Evolutionary conservation across 2,113 vertebrate species (phyloP), one percentile per base, ranked within the genome.

Genomic region (Ageneiosus marmoratus): DNA sequence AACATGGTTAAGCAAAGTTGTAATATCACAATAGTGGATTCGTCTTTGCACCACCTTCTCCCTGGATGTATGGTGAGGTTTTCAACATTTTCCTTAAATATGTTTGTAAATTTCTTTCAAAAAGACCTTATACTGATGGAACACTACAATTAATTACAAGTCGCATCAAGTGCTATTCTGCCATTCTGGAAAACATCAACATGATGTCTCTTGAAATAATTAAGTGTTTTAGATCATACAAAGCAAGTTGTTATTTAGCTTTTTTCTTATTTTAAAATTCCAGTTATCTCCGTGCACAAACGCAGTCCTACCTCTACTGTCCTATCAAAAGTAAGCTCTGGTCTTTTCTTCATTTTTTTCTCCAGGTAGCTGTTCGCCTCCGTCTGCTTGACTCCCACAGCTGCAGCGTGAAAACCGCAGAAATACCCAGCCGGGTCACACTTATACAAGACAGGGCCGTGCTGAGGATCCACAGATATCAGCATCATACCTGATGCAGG

Each of bases 381-480:
- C 0, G 86, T 90, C 65, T 95, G 94, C 58, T 95, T 95, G 83
- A 89, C 88, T 4, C 94, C 94, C 0, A 93, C 94, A 0, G 91
- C 87, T 0, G 93, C 93, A 44, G 93, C 94, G 51, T 91, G 91
- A 87, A 94, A 95, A 77, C 94, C 94, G 4, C 94, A 94, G 91
- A 91, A 95, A 88, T 95, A 95, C 6, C 94, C 94, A 0, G 94
- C 94, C 0, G 94, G 94, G 89, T 95, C 94, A 22, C 93, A 94
- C 86, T 95, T 95, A 80, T 82, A 95, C 48, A 95, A 90, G 80
- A 92, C 80, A 0, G 94, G 94, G 4, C 94, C 94, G 2, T 67
- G 82, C 89, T 93, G 92, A 4, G 93, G 91, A 86, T 95, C 94
- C 0, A 95, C 88, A 0, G 93, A 91, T 15, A 90, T 88, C 84